phyloP scores from a whole-genome alignment of 2,113 vertebrate genomes.

The Cynopterus brachyotis region DNA sequence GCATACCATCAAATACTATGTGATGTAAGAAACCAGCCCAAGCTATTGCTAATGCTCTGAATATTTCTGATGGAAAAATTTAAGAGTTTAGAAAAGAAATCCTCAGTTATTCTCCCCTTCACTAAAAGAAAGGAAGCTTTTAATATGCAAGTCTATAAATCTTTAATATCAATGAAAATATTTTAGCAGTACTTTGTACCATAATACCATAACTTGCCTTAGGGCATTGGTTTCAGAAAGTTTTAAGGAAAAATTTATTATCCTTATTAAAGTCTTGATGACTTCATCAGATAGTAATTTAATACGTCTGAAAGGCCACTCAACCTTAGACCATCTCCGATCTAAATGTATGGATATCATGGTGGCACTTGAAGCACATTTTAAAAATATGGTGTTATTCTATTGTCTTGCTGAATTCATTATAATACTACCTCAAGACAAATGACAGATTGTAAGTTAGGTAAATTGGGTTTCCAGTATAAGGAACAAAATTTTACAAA shows the following conservation, averaged over 20 bases:
- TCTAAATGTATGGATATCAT: background rate
- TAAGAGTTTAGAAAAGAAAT: background rate
- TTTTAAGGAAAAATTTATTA: background rate
- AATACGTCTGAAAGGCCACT: background rate
- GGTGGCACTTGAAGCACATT: conserved; percentile 3
- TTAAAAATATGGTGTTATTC: background rate
- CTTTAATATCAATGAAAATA: background rate
- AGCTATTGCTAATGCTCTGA: background rate
- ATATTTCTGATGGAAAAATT: conserved; percentile 24
- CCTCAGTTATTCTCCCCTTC: background rate
- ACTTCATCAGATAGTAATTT: background rate
- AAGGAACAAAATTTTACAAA: background rate
- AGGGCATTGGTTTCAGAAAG: background rate
- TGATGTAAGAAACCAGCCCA: background rate
- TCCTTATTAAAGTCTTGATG: background rate
- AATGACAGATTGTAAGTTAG: background rate
- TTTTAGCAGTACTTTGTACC: background rate
- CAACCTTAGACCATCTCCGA: background rate
- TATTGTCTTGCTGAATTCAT: conserved; percentile 46
- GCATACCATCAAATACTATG: background rate
- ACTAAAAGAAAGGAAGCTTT: background rate
- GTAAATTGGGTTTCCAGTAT: background rate
- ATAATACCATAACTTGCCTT: background rate
- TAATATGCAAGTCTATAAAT: background rate
- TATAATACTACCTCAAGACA: conserved; percentile 77